Evolutionary conservation across 2,888 invertebrate genomes (phyloP).

Genomic region (Cabera pusaria): DNA sequence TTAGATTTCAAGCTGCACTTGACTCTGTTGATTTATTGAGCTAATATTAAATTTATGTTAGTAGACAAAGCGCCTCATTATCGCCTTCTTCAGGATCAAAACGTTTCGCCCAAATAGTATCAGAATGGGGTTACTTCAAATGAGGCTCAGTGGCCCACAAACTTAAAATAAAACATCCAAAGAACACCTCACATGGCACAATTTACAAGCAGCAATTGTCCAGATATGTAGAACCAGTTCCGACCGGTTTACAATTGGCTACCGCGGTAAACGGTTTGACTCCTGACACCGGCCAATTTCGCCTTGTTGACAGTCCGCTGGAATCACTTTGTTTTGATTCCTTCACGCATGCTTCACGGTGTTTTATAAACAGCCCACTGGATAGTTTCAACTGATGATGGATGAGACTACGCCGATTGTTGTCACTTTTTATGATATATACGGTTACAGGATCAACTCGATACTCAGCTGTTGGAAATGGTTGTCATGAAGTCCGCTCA

Average conservation of each 20-base stretch:
- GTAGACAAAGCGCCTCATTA: no score
- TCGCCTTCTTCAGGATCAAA: no score
- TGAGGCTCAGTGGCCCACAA: no score
- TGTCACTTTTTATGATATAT: no score
- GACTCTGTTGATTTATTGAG: no score
- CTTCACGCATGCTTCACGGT: conserved; percentile 12
- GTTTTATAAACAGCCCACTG: conserved; percentile 18
- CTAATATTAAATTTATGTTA: no score
- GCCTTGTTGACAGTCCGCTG: conserved; percentile 14
- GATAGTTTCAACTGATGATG: not conserved
- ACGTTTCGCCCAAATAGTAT: no score
- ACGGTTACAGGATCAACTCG: no score
- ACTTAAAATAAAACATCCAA: not conserved
- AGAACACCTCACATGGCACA: conserved; percentile 6
- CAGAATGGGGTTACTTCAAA: no score
- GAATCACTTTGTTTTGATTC: conserved; percentile 26
- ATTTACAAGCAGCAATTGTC: conserved; percentile 21
- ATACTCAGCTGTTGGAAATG: no score
- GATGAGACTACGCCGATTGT: conserved; percentile 2
- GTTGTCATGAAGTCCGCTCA: no score
- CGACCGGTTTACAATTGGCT: conserved; percentile 47
- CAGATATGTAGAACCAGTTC: conserved; percentile 38
- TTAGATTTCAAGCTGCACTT: no score
- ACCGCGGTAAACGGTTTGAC: conserved; percentile 53
- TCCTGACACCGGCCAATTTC: conserved; percentile 50